phyloP scores from a whole-genome alignment of 2,888 invertebrate genomes.

The Graphium colonna region DNA sequence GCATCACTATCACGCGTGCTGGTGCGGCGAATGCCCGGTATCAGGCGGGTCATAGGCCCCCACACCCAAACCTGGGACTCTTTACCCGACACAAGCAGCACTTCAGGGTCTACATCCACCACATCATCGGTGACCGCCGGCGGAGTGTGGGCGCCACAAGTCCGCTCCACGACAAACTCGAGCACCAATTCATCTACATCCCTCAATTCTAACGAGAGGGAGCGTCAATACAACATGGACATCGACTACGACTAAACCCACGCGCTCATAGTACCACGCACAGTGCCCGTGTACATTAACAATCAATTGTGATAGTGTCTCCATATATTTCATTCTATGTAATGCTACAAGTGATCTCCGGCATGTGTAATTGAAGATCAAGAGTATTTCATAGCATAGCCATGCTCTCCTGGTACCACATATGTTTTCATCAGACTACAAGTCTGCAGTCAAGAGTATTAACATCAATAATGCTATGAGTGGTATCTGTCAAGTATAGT shows the following conservation, averaged over 20 bases:
- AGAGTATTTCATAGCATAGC: too few species aligned
- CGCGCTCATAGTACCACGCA: conserved; percentile 2
- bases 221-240: conserved; percentile 68
- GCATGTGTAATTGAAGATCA: too few species aligned
- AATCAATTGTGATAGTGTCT: too few species aligned
- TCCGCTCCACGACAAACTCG: conserved; percentile 37
- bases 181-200: conserved; percentile 36
- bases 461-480: too few species aligned
- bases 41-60: conserved; percentile 11
- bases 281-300: neutral
- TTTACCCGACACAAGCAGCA: conserved; percentile 25
- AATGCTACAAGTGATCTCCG: too few species aligned
- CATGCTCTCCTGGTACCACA: too few species aligned
- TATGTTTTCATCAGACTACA: too few species aligned
- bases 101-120: conserved; percentile 31
- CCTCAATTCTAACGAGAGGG: conserved; percentile 43
- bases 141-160: conserved; percentile 41
- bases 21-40: conserved; percentile 19
- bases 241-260: conserved; percentile 63
- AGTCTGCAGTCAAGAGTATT: too few species aligned
- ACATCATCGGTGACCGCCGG: conserved; percentile 38
- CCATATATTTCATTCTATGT: too few species aligned
- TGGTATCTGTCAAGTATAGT: too few species aligned
- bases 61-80: conserved; percentile 33
- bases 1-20: conserved; percentile 21